Percentiles rank a stretch among this genome's conserved stretches.
Evolutionary conservation across 2,888 invertebrate species (phyloP).

Genomic region (Seladonia tumulorum): DNA sequence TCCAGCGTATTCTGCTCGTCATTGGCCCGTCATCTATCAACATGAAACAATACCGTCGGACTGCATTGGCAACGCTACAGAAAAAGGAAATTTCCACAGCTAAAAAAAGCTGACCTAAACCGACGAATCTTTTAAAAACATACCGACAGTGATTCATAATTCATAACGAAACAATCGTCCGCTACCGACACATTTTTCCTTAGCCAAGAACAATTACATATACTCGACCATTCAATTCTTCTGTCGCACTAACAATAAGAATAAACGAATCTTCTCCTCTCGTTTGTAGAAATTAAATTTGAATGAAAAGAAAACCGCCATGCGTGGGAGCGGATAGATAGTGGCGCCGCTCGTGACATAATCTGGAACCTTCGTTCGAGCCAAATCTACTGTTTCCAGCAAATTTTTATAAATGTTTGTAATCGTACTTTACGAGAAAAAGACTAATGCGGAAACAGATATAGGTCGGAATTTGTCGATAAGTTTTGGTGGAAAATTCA

Average conservation of each 20-base stretch:
- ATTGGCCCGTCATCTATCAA: constrained; percentile 93
- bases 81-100: not conserved
- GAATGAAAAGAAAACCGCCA: no score
- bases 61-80: constrained; percentile 83
- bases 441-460: no score
- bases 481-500: no score
- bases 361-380: not conserved
- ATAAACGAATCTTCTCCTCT: not conserved
- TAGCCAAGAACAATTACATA: not conserved
- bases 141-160: not conserved
- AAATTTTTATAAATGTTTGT: no score
- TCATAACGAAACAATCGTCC: not conserved
- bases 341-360: not conserved
- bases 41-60: constrained; percentile 93
- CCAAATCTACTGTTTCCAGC: no score
- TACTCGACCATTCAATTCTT: not conserved
- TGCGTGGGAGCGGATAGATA: no score
- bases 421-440: no score
- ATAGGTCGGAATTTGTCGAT: no score
- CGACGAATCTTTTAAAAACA: not conserved
- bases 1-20: constrained; percentile 80
- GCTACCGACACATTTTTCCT: not conserved
- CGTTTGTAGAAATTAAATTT: not conserved
- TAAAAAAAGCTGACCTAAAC: not conserved
- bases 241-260: not conserved